These are phyloP conservation scores for Drosophila takahashii DNA, from an alignment of 1,140 invertebrate species.

Conservation along the genomic window DNA sequence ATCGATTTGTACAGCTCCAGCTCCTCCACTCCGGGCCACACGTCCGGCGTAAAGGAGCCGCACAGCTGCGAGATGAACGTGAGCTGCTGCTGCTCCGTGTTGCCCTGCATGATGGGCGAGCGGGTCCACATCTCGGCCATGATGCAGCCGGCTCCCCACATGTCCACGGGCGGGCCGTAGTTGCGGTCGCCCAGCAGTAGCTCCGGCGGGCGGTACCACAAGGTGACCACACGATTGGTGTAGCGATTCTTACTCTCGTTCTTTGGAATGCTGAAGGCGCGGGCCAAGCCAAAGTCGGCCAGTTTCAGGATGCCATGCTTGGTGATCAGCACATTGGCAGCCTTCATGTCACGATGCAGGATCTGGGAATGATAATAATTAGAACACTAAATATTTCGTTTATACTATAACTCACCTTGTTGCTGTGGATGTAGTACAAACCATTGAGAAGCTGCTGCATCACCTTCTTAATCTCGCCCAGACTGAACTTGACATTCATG, in stretches of 20 bases:
- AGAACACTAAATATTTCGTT: no score
- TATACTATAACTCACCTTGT: constrained; percentile 88
- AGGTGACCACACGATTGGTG: constrained; percentile 98
- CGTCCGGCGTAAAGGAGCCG: constrained; percentile 96
- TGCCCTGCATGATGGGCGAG: constrained; percentile 95
- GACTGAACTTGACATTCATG: constrained; percentile 97
- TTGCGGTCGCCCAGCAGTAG: constrained; percentile 93
- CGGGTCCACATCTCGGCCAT: constrained; percentile 99
- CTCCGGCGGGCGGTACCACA: constrained; percentile 98
- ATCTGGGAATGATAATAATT: constrained; percentile 86
- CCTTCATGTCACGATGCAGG: constrained; percentile 98
- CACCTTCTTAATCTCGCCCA: constrained; percentile 99
- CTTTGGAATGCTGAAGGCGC: constrained; percentile 96
- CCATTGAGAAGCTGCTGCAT: constrained; percentile 99
- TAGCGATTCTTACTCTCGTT: constrained; percentile 95
- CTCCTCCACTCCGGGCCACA: constrained; percentile 97
- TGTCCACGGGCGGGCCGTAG: constrained; percentile 98
- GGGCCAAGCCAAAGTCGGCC: constrained; percentile 96
- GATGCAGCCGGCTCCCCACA: constrained; percentile 99
- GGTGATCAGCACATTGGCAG: constrained; percentile 99
- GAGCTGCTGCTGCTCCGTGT: constrained; percentile 97
- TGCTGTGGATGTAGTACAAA: constrained; percentile 98
- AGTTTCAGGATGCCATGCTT: constrained; percentile 97
- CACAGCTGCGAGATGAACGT: constrained; percentile 98
- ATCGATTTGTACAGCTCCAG: constrained; percentile 96